Evolutionary conservation across 92 coral and sea anemone genomes (phyloP), one percentile per base, ranked within the genome.

Genomic region (Actinostola sp.): DNA sequence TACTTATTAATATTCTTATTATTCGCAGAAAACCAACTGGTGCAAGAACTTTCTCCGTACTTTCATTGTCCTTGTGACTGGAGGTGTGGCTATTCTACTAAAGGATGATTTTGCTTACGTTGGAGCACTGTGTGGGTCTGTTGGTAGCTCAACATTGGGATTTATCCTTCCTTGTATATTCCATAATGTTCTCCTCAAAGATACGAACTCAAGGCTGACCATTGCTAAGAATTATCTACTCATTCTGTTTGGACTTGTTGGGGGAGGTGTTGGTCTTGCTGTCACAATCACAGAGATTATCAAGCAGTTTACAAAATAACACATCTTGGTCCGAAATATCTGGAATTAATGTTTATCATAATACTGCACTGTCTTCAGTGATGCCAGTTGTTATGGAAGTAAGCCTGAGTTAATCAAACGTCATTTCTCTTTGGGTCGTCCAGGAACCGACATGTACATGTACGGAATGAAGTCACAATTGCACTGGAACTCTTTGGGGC

Each of bases 61-160:
- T 14, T 23, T 89, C 65, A 42, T 92, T 7, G 99, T 95, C 13
- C 26, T 83, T 1, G 17, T 84, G 12, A 79, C 99, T 14, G 97
- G 93, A 36, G 92, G 84, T 0, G 67, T 95, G 33, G 99, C 96
- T 21, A 77, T 89, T n/a, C 87, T 70, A 21, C 72, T 87, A 2
- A 86, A 92, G 68, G 72, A 92, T 65, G 85, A 95, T 44, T 95
- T 92, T 75, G 99, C 97, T 2, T 95, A 92, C 70, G 83, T 95
- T 15, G 52, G 65, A 11, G 97, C 99, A 8, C 29, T 95, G 30
- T 82, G 86, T 75, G 99, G 99, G 19, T 85, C 97, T 3, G 54
- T 95, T 27, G 99, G 97, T 36, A 86, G 99, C 76, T 86, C 99
- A 6, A 81, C 91, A 20, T 69, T 95, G 39, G 93, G 88, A 2